Evolutionary conservation across 2,797 vertebrate genomes (phyloP), one percentile per base, ranked within the genome.

Genomic region (Chaunax sp.): DNA sequence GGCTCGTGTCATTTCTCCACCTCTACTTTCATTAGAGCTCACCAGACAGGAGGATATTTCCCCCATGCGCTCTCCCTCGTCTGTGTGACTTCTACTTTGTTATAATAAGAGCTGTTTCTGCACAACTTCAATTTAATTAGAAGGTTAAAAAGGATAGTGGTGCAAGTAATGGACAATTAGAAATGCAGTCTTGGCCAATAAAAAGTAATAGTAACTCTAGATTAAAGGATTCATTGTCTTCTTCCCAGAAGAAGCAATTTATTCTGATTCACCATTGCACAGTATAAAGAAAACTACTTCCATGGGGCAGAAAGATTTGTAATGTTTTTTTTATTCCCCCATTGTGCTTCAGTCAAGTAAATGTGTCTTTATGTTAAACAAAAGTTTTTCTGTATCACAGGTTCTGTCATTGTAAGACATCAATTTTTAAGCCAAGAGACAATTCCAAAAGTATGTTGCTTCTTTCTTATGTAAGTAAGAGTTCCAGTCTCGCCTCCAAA

Each of bases 171-270:
- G 70, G 55, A 64, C 52, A 50, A 74, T 44, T 45, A 22, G 52
- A 47, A 49, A 64, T 25, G 54, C 44, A 35, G 30, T 40, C 13
- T 22, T 37, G 44, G 25, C 60, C 56, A 53, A 73, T 57, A 45
- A 64, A 78, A 60, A n/a, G 38, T 40, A 70, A 62, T 58, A 20
- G 23, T 28, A 68, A 52, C 28, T 40, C 19, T 26, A 71, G 37
- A 72, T 71, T 73, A 61, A 75, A 78, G 30, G 53, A 70, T 50
- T 70, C 23, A 63, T 61, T 75, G 59, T 47, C 41, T 25, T 56
- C 18, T 14, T 14, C 18, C 28, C 23, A 28, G 25, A 57, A 19
- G 25, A 67, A 62, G 37, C 23, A 67, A 41, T 68, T 60, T 78
- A 57, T 14, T 55, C 23, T 50, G 37, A 46, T 51, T 65, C 12